Evolutionary conservation across 2,888 invertebrate genomes (phyloP).

Genomic region (Metellina segmentata): DNA sequence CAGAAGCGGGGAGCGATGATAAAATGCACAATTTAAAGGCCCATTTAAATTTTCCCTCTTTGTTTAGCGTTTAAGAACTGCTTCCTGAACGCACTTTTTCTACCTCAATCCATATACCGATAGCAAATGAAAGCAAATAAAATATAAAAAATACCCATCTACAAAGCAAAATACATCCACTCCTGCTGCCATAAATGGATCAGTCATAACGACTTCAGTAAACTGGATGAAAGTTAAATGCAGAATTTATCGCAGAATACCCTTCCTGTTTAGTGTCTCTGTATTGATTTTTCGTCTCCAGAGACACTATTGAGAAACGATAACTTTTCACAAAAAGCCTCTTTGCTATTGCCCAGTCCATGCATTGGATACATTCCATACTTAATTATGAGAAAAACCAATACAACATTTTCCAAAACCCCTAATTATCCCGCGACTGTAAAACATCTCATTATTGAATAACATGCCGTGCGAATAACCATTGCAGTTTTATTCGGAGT

Average conservation of each 20-base stretch:
- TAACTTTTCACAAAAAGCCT: neutral
- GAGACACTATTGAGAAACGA: slow-evolving; percentile 35
- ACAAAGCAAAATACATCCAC: neutral
- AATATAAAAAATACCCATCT: neutral
- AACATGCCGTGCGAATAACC: slow-evolving; percentile 39
- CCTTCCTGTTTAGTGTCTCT: neutral
- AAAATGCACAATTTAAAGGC: too few species aligned
- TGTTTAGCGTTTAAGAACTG: too few species aligned
- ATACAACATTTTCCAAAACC: neutral
- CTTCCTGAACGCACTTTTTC: neutral
- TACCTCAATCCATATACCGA: neutral
- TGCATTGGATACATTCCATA: neutral
- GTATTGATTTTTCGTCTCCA: slow-evolving; percentile 1
- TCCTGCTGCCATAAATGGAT: neutral
- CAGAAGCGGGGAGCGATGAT: too few species aligned
- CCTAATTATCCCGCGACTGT: slow-evolving; percentile 2
- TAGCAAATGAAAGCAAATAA: neutral
- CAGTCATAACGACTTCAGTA: slow-evolving; percentile 7
- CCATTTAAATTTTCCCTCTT: too few species aligned
- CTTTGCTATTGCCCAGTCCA: neutral
- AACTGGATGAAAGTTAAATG: slow-evolving; percentile 2
- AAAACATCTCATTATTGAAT: slow-evolving; percentile 55
- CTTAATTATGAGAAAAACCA: slow-evolving; percentile 29
- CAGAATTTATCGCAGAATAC: slow-evolving; percentile 6
- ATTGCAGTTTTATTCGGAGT: slow-evolving; percentile 9